These are phyloP conservation scores for Buathra laborator DNA, from an alignment of 2,888 invertebrate genomes.

Conservation along the genomic window DNA sequence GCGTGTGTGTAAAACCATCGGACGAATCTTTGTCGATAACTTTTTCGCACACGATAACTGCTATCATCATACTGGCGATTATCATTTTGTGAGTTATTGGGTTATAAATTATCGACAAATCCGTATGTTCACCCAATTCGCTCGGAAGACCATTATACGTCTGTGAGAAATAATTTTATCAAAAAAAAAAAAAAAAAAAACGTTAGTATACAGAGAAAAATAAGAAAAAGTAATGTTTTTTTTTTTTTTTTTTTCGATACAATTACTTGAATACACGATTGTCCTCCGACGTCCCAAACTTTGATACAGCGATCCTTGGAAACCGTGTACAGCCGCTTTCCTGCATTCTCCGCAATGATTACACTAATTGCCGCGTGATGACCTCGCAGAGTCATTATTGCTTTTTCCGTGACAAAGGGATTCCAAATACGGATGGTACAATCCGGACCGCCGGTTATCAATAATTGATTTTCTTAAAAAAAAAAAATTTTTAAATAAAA, in stretches of 20 bases:
- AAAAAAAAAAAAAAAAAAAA: too few species aligned
- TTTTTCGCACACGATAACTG: conserved; percentile 88
- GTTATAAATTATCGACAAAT: conserved; percentile 89
- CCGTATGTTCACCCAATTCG: conserved; percentile 88
- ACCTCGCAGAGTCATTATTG: conserved; percentile 88
- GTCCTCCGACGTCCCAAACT: conserved; percentile 91
- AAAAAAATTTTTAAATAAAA: background rate
- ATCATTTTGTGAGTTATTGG: conserved; percentile 89
- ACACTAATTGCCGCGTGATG: conserved; percentile 90
- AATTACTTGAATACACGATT: conserved; percentile 89
- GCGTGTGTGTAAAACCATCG: conserved; percentile 90
- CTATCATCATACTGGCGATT: conserved; percentile 89
- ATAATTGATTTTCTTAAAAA: conserved; percentile 85
- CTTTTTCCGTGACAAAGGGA: conserved; percentile 90
- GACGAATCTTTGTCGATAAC: conserved; percentile 89
- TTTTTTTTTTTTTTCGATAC: background rate
- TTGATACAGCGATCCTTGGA: conserved; percentile 91
- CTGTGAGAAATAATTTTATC: conserved; percentile 80
- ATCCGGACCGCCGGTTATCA: conserved; percentile 90
- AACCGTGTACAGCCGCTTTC: conserved; percentile 90
- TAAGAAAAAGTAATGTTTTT: background rate
- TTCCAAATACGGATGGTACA: conserved; percentile 92
- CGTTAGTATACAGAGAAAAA: background rate
- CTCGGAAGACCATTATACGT: conserved; percentile 89
- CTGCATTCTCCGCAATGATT: conserved; percentile 89